phyloP scores from a whole-genome alignment of 2,888 invertebrate species.

The Hermaeophaga mercurialis region DNA sequence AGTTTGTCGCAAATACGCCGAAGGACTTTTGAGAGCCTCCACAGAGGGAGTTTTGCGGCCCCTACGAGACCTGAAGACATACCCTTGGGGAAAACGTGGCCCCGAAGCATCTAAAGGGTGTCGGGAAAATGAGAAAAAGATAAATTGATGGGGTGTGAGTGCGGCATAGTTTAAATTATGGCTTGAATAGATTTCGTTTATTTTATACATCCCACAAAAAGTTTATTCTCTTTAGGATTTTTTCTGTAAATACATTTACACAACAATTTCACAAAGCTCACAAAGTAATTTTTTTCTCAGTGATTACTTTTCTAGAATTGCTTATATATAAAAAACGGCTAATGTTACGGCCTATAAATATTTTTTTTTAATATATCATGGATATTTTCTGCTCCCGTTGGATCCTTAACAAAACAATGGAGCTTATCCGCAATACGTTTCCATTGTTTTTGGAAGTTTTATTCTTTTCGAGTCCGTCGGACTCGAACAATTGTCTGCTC shows the following conservation, averaged over 20 bases:
- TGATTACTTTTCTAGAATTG: no score
- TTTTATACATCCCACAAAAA: no score
- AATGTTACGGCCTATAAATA: no score
- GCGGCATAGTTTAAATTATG: neutral
- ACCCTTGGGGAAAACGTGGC: constrained; percentile 9
- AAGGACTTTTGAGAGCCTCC: constrained; percentile 18
- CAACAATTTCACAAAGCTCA: no score
- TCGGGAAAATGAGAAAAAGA: neutral
- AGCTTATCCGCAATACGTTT: constrained; percentile 9
- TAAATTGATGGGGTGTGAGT: neutral
- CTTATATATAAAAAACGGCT: no score
- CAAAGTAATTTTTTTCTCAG: no score
- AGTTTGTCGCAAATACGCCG: constrained; percentile 29
- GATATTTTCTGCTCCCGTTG: neutral
- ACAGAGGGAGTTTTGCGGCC: constrained; percentile 19
- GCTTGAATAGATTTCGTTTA: no score
- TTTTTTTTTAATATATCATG: constrained; percentile 4
- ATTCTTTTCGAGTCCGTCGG: constrained; percentile 10
- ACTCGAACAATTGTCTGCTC: constrained; percentile 14
- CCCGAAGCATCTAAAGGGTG: neutral
- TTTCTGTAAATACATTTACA: no score
- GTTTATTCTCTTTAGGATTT: no score
- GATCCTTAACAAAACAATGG: constrained; percentile 15
- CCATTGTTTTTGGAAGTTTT: constrained; percentile 11
- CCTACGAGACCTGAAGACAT: constrained; percentile 13